Conservation (phyloP, 2,888 invertebrate genomes). For the Dichetophora obliterata region DNA sequence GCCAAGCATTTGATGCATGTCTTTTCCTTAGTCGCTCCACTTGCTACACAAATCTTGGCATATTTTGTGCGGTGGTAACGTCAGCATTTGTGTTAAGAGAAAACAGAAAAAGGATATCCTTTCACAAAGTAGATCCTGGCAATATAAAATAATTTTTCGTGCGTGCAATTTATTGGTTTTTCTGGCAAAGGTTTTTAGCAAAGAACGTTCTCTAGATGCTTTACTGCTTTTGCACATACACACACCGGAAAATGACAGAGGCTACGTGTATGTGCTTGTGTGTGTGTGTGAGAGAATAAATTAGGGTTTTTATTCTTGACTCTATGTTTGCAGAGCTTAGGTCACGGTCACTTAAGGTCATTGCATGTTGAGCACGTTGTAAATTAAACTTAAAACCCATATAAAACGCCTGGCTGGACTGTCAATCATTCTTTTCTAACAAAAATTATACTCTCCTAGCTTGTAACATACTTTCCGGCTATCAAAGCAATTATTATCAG, state of each 20-base stretch:
- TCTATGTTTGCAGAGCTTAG: neutral
- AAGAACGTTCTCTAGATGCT: no score
- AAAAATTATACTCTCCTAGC: no score
- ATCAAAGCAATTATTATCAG: no score
- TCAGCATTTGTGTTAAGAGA: neutral
- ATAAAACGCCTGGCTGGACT: no score
- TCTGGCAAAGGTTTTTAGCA: neutral
- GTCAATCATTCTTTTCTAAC: no score
- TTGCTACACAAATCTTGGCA: neutral
- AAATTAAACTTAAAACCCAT: neutral
- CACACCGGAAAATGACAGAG: no score
- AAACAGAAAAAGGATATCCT: neutral
- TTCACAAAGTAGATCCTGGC: neutral
- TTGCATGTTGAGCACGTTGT: constrained; percentile 7
- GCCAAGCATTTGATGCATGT: neutral
- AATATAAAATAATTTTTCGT: constrained; percentile 23
- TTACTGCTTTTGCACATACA: neutral
- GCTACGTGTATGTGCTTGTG: neutral
- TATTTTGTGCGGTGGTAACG: neutral
- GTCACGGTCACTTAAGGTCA: constrained; percentile 26
- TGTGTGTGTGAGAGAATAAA: neutral
- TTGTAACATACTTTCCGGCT: no score
- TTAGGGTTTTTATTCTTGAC: neutral
- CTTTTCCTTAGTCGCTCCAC: neutral
- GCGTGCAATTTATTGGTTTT: constrained; percentile 37